Base-by-base conservation (phyloP, 2,113 vertebrate genomes). In the Channa maculata region DNA sequence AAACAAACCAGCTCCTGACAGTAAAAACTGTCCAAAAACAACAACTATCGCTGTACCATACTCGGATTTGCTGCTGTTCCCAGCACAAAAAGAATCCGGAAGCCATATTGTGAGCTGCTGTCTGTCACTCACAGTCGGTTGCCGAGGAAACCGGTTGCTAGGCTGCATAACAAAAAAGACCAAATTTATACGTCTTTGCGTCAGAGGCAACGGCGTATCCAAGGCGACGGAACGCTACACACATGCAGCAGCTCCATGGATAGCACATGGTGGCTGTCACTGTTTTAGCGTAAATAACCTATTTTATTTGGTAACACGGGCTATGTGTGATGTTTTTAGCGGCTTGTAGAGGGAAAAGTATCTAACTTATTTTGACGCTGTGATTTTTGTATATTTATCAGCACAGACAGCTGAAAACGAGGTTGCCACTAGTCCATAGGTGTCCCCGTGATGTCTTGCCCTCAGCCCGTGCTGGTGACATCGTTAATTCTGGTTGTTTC, bases 91-190 rank as follows among this genome's bases (percentile, higher is more conserved):
- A 71, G 74, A 90, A 91, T 69, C 86, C 89, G 91, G 91, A 91
- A 92, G 90, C 86, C 86, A 89, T 82, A 77, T 85, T 84, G 80
- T 85, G 57, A 81, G 81, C 77, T 60, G 75, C 67, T 65, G 59
- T 62, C 75, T 86, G 77, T 89, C 89, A 88, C 77, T 79, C 84
- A 79, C 15, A 82, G 69, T 51, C 10, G 57, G 94, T 94, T 90
- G 33, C 93, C 86, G 87, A 41, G 84, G 94, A 78, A 93, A 93
- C 92, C 59, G 57, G 94, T 96, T 95, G 94, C 95, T 88, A 89
- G 82, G 95, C 92, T 61, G 92, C 94, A 93, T 92, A 96, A 96
- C 95, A 96, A 90, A 95, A 93, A 92, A 91, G 90, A 80, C 82
- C 83, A 89, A 88, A 88, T 92, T 93, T 92, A 91, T 93, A 93